Base-by-base conservation (phyloP, 2,113 vertebrate genomes). In the Passer montanus region DNA sequence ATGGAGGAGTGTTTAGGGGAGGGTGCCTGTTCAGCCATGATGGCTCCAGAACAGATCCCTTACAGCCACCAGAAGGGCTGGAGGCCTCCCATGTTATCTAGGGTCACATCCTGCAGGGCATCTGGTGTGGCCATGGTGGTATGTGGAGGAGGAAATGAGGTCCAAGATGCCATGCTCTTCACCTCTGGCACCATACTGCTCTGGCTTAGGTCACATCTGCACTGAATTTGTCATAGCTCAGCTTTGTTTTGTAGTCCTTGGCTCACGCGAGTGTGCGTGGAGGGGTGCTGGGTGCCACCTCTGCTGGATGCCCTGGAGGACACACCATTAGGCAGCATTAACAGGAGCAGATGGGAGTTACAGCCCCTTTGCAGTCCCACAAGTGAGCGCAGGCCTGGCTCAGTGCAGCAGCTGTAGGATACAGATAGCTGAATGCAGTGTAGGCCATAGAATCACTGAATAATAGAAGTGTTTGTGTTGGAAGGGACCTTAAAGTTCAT, bases 21-120 rank as follows among this genome's bases (percentile, higher is more conserved):
- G 39, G n/a, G 10, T 66, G 24, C 19, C 15, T 2, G 2, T 69
- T 74, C 66, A 89, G 55, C 46, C 80, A 33, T 1, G 5, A 56
- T 0, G 7, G 37, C 83, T 85, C 24, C 69, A 70, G 90, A 69
- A 44, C 67, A 24, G 47, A 89, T 59, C 35, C 60, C 3, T 4
- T 26, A 39, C 27, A 69, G 62, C 41, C 2, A 9, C 30, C 66
- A 60, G 79, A 84, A 89, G 22, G 33, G 35, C 89, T 89, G 81
- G 68, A 73, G 76, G 89, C 49, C 60, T 93, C 69, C 44, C 1
- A 0, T 1, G 5, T 94, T 94, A 93, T 87, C 86, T 88, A 35
- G 60, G 82, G 73, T 90, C 76, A 88, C 60, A 94, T 94, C 88
- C 88, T 90, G 60, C 64, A 74, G 85, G 47, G 43, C 72, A 67